phyloP scores from a whole-genome alignment of 2,113 vertebrate species.

The Lates calcarifer region DNA sequence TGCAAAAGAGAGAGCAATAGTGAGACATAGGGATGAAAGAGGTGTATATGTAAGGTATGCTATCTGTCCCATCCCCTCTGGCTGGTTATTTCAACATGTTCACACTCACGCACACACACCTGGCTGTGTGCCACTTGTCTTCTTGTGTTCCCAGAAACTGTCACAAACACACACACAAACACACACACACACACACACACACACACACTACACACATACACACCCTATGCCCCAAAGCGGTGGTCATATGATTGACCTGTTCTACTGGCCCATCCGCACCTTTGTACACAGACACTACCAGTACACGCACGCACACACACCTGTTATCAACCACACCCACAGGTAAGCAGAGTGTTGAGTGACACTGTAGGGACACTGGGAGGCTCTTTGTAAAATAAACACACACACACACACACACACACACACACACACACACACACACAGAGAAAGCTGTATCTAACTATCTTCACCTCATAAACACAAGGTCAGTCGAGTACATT shows the following conservation, averaged over 20 bases:
- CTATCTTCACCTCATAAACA: background rate
- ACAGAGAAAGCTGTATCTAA: constrained; percentile 31
- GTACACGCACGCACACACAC: constrained; percentile 41
- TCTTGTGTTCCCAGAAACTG: constrained; percentile 73
- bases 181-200: constrained; percentile 36
- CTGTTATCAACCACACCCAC: constrained; percentile 57
- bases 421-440: constrained; percentile 29
- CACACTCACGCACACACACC: constrained; percentile 3
- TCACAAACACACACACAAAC: constrained; percentile 59
- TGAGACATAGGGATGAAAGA: constrained; percentile 1
- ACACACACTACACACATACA: constrained; percentile 48
- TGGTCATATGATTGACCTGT: constrained; percentile 84
- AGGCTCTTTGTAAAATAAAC: constrained; percentile 37
- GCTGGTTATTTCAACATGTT: constrained; percentile 3
- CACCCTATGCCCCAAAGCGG: constrained; percentile 72
- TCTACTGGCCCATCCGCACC: constrained; percentile 81
- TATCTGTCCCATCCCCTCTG: constrained; percentile 36
- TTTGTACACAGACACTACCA: constrained; percentile 30
- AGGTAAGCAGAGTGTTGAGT: constrained; percentile 56
- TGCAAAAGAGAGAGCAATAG: background rate
- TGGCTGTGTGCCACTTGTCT: constrained; percentile 64
- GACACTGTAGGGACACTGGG: constrained; percentile 35
- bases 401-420: constrained; percentile 20
- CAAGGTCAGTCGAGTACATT: constrained; percentile 26
- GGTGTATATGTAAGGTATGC: constrained; percentile 5